Evolutionary conservation across 1,140 invertebrate genomes (phyloP).

Genomic region (Eurosta solidaginis): DNA sequence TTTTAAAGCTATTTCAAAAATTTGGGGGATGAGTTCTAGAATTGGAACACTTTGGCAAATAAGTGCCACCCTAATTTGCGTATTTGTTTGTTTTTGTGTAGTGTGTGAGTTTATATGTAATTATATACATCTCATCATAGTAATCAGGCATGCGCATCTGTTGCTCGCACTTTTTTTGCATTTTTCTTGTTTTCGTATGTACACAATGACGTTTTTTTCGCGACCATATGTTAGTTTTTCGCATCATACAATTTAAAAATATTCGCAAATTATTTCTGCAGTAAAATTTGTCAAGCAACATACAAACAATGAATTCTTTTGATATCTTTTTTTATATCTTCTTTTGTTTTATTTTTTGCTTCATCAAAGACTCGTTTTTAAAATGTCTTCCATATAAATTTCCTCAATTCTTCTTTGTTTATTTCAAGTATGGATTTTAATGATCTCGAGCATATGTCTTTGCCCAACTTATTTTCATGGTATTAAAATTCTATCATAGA

Average conservation of each 20-base stretch:
- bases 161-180: not conserved
- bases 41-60: too few species aligned
- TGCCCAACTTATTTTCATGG: too few species aligned
- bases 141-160: conserved; percentile 15
- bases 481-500: too few species aligned
- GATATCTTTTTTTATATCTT: not conserved
- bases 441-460: too few species aligned
- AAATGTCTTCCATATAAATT: not conserved
- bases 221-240: conserved; percentile 22
- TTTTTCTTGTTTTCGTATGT: not conserved
- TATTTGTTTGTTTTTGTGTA: not conserved
- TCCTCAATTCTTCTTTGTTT: not conserved
- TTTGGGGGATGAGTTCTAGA: too few species aligned
- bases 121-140: not conserved
- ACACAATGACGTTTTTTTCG: conserved; percentile 18
- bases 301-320: not conserved
- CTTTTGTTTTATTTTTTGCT: not conserved
- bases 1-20: too few species aligned
- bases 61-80: too few species aligned
- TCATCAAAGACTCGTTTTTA: not conserved
- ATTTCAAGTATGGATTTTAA: too few species aligned
- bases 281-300: not conserved
- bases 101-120: not conserved
- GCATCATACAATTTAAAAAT: not conserved
- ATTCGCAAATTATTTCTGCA: not conserved